Evolutionary conservation across 1,140 invertebrate species (phyloP), one percentile per base, ranked within the genome.

Genomic region (Centruroides vittatus): DNA sequence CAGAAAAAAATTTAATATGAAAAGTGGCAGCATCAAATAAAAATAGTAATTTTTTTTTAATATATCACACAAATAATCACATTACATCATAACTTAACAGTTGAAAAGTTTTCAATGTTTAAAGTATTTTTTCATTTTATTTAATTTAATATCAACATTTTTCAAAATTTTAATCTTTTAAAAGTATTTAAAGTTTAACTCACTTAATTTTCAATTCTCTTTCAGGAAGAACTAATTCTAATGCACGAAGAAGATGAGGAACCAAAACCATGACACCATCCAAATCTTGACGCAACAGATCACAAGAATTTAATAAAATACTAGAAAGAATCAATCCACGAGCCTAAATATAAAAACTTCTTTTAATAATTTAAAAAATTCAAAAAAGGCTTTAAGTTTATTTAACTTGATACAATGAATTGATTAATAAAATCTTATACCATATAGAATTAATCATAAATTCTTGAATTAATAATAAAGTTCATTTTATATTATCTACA

Each of bases 251-350:
- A 69, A 94, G 85, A 64, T 86, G 82, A 0, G 94, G 94, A 5
- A 98, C 80, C 13, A 99, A 74, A 13, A 96, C 84, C 70, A 91
- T 84, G 4, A 96, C 86, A 3, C 95, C 95, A 72, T 94, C 88
- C 46, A 99, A 76, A 75, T 98, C 94, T 58, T 97, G 76, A 57
- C 93, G 84, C 69, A 89, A 86, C 66, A 90, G 72, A 73, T 90
- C 84, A 0, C 80, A 75, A 0, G 86, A 89, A 72, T 92, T 90
- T 35, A 88, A 78, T 51, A 93, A 70, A 70, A 92, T 87, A 66
- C 83, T 86, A 5, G 84, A 81, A 67, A 89, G 74, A 10, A 85
- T 84, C 76, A 75, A 73, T 35, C 72, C 70, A 65, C 71, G 72
- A 52, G 73, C 67, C 51, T 66, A 67, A 71, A 73, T 61, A 23